Conservation (phyloP, 2,888 invertebrate genomes). For the Lasioglossum lativentre region DNA sequence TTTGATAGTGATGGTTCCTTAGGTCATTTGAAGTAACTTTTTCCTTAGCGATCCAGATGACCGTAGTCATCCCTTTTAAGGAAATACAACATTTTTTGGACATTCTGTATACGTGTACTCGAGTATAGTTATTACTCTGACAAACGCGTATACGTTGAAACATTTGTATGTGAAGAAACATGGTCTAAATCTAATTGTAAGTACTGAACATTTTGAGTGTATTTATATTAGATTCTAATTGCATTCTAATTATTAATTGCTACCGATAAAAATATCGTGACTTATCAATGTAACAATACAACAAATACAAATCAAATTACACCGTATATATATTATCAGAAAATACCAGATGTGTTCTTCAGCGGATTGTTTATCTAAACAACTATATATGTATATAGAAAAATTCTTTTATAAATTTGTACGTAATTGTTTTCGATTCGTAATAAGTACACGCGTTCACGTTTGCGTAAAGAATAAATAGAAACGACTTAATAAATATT, state of each 20-base stretch:
- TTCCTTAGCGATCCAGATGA: no score
- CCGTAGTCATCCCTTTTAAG: no score
- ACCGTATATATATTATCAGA: constrained; percentile 6
- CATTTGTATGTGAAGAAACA: not conserved
- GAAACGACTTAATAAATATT: not conserved
- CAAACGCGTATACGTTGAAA: not conserved
- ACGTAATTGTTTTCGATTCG: not conserved
- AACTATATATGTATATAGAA: not conserved
- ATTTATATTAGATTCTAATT: not conserved
- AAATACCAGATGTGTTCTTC: constrained; percentile 11
- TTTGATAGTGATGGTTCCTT: not conserved
- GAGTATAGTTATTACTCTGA: not conserved
- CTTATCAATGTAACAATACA: not conserved
- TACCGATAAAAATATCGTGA: not conserved
- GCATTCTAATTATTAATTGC: not conserved
- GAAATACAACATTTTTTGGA: no score
- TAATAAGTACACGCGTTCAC: not conserved
- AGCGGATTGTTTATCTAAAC: not conserved
- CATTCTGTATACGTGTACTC: not conserved
- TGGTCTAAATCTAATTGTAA: not conserved
- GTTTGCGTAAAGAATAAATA: not conserved
- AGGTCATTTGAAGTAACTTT: no score
- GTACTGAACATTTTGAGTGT: not conserved
- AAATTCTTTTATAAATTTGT: not conserved
- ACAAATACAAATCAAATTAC: constrained; percentile 8